phyloP scores from a whole-genome alignment of 2,797 vertebrate species.

The Intellagama lesueurii region DNA sequence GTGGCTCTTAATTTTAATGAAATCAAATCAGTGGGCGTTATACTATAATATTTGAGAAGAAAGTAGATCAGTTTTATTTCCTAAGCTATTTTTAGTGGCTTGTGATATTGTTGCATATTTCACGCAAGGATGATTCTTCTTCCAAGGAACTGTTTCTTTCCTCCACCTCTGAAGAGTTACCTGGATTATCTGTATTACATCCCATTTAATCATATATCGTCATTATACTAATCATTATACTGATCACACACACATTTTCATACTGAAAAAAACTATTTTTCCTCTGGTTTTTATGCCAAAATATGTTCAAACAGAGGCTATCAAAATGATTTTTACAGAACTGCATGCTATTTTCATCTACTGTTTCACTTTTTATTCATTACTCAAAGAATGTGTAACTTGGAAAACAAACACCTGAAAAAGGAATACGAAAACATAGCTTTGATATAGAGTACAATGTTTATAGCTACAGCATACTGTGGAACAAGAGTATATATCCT shows the following conservation, averaged over 20 bases:
- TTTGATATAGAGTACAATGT: neutral
- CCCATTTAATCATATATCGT: conserved; percentile 6
- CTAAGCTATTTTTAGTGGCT: neutral
- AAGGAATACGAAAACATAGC: neutral
- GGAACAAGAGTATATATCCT: neutral
- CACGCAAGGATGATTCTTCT: neutral
- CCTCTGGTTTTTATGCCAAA: conserved; percentile 21
- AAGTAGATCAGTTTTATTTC: conserved; percentile 6
- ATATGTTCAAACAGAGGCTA: neutral
- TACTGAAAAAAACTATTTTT: neutral
- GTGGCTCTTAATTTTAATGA: neutral
- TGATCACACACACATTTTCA: too few species aligned
- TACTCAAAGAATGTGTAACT: neutral
- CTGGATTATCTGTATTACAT: neutral
- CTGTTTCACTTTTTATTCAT: neutral
- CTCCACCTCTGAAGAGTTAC: neutral
- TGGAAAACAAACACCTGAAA: neutral
- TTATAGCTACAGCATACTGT: neutral
- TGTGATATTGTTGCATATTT: neutral
- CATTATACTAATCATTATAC: conserved; percentile 1
- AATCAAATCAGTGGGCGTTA: neutral
- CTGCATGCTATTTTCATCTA: neutral
- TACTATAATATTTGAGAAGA: conserved; percentile 1
- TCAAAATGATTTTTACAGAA: neutral
- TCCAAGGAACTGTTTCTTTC: neutral